Base-by-base conservation (phyloP, 2,888 invertebrate species). In the Eutolmus rufibarbis region DNA sequence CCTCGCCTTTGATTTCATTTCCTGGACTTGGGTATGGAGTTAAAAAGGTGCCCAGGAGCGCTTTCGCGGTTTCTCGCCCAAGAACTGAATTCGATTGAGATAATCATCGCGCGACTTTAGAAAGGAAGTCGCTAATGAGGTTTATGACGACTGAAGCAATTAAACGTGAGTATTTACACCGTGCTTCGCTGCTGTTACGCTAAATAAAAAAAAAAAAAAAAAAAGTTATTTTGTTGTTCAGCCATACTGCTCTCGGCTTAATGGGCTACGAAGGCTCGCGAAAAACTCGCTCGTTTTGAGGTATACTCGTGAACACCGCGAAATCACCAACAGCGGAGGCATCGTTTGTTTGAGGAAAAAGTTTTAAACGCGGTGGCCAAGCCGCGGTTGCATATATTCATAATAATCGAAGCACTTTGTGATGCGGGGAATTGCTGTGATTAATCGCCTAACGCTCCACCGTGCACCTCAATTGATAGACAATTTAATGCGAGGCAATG, bases 111-210 rank as follows among this genome's bases (percentile, higher is more conserved):
- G 66, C 23, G n/a, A 43, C 43, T 78, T n/a, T 76, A 31, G 40
- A 40, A 78, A 43, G 78, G 78, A 78, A 78, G 78, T 78, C 43
- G 23, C 78, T 78, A 78, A 78, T 78, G 78, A 78, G 43, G 78
- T 40, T 43, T 78, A 43, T 78, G 78, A 23, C 14, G 40, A 46
- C 43, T 23, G 40, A 19, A 9, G 77, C 37, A 77, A 77, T 77
- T 77, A 77, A 77, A 77, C 77, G 78, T 78, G 43, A 40, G 78
- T 46, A 78, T 78, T 78, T 78, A 43, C 43, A 66, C 66, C 19
- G 23, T 28, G 28, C 23, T 19, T 12, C 66, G 23, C 23, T 12
- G 28, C 19, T 28, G 0, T 12, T 8, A 4, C 66, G 66, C 23
- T 23, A 23, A n/a, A n/a, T n/a, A n/a, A n/a, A 19, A 57, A 37